These are phyloP conservation scores for Aleiodes sp. DNA, from an alignment of 1,140 invertebrate species.

Conservation along the genomic window DNA sequence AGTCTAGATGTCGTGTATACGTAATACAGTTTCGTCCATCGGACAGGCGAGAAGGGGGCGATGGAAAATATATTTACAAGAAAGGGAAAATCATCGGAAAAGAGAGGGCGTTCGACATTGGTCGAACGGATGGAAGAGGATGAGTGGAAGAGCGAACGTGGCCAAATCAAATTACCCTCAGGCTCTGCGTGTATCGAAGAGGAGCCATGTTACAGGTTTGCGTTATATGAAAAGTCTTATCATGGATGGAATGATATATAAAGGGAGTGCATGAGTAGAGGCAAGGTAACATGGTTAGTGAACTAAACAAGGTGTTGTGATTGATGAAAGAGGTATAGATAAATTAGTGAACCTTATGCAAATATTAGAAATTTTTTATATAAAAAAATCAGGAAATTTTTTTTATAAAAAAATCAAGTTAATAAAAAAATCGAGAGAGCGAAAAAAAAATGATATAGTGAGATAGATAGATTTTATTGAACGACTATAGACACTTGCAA, in stretches of 20 bases:
- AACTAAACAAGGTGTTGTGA: background rate
- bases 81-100: too few species aligned
- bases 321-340: background rate
- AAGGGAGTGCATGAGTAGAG: conserved; percentile 20
- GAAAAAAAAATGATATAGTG: too few species aligned
- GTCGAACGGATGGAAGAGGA: conserved; percentile 31
- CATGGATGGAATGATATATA: conserved; percentile 24
- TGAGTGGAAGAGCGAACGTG: conserved; percentile 45
- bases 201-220: conserved; percentile 36
- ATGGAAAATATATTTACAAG: conserved; percentile 26
- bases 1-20: conserved; percentile 54
- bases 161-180: conserved; percentile 58
- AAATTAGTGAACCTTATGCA: too few species aligned
- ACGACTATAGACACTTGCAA: too few species aligned
- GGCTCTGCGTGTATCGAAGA: conserved; percentile 44
- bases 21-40: conserved; percentile 55
- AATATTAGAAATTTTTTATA: too few species aligned
- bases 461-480: too few species aligned
- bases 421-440: too few species aligned
- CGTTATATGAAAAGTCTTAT: conserved; percentile 39
- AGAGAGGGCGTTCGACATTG: conserved; percentile 34
- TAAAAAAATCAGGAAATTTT: too few species aligned
- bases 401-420: too few species aligned
- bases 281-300: background rate
- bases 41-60: conserved; percentile 23